Evolutionary conservation across 2,888 invertebrate genomes (phyloP).

Genomic region (Chloromyia formosa): DNA sequence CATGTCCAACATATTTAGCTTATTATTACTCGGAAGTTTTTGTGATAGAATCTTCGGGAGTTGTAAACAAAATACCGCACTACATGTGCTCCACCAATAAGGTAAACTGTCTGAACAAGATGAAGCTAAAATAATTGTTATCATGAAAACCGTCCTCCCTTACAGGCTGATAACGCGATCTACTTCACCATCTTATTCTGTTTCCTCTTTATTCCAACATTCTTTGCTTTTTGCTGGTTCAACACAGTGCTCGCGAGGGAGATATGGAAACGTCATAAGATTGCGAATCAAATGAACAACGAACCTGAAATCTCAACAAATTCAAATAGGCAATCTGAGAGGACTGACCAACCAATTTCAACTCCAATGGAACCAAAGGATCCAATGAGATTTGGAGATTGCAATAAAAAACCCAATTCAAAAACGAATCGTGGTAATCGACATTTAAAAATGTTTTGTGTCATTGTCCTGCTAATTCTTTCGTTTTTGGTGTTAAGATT

Average conservation of each 20-base stretch:
- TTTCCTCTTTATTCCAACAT: constrained; percentile 60
- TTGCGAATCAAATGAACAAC: not conserved
- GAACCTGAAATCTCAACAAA: not conserved
- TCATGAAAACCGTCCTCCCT: constrained; percentile 49
- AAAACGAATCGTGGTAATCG: constrained; percentile 52
- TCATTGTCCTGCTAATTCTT: constrained; percentile 67
- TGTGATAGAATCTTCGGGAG: not conserved
- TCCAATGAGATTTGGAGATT: not conserved
- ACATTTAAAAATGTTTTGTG: constrained; percentile 68
- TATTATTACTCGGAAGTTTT: constrained; percentile 53
- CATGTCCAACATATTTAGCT: constrained; percentile 63
- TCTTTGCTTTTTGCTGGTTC: constrained; percentile 61
- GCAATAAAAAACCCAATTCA: not conserved
- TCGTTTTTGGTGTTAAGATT: constrained; percentile 67
- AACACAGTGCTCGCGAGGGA: constrained; percentile 61
- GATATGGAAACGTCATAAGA: constrained; percentile 56
- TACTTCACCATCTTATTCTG: constrained; percentile 47
- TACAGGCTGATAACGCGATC: constrained; percentile 28
- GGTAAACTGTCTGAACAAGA: not conserved
- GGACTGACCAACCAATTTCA: not conserved
- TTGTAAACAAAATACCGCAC: not conserved
- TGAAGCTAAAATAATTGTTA: not conserved
- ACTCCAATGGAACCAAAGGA: not conserved
- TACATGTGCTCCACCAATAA: constrained; percentile 5
- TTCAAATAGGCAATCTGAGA: not conserved